phyloP scores from a whole-genome alignment of 2,113 vertebrate species.

The Pseudopodoces humilis region DNA sequence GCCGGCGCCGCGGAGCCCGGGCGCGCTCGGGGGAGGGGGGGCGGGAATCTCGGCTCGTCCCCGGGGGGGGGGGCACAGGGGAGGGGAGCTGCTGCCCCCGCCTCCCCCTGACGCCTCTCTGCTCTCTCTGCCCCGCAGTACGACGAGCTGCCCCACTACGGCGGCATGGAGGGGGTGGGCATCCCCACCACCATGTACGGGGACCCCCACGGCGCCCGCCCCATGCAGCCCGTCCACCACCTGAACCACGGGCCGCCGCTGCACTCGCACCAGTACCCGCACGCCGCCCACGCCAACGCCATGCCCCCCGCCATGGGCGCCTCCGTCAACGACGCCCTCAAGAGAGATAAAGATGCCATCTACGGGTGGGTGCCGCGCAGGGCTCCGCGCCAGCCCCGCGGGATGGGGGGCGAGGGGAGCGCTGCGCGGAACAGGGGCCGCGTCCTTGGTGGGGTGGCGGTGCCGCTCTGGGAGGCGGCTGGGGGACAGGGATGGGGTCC shows the following conservation, averaged over 20 bases:
- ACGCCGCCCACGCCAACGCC: slow-evolving; percentile 94
- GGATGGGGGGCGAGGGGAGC: background rate
- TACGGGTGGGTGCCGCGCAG: slow-evolving; percentile 87
- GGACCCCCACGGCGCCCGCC: slow-evolving; percentile 94
- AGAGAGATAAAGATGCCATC: slow-evolving; percentile 99
- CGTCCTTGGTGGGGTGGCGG: too few species aligned
- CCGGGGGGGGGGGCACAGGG: background rate
- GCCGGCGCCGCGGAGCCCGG: background rate
- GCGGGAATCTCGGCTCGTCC: background rate
- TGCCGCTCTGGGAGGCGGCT: too few species aligned
- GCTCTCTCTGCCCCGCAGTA: slow-evolving; percentile 85
- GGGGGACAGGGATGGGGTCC: background rate
- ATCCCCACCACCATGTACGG: slow-evolving; percentile 98
- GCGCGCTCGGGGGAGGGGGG: background rate
- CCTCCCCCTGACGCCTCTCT: background rate
- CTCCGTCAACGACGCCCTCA: slow-evolving; percentile 97
- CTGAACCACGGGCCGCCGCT: slow-evolving; percentile 97
- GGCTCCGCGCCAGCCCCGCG: background rate
- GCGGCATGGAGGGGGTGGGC: slow-evolving; percentile 97
- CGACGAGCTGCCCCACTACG: slow-evolving; percentile 98
- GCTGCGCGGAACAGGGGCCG: background rate
- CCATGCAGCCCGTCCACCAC: slow-evolving; percentile 96
- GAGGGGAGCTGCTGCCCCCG: background rate
- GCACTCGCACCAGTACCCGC: slow-evolving; percentile 96
- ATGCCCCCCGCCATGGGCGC: slow-evolving; percentile 97